These are phyloP conservation scores for Carduelis carduelis DNA, from an alignment of 2,797 vertebrate species.

Conservation along the genomic window DNA sequence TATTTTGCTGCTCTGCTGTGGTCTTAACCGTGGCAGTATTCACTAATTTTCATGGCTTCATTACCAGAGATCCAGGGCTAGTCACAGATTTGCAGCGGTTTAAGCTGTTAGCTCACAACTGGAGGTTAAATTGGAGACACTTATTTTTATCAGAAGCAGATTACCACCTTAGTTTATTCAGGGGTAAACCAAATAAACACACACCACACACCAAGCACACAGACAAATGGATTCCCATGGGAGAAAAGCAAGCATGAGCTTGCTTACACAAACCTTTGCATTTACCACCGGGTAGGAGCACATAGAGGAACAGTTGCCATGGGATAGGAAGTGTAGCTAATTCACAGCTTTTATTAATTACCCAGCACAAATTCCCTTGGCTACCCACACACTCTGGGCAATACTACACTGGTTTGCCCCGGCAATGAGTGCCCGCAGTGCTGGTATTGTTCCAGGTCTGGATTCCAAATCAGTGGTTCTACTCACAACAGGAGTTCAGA, in stretches of 20 bases:
- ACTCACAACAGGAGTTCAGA: neutral
- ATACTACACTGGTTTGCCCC: neutral
- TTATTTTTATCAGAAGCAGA: neutral
- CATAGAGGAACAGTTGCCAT: neutral
- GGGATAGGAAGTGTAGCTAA: neutral
- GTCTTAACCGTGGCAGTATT: neutral
- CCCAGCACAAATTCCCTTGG: neutral
- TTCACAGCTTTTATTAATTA: slow-evolving; percentile 10
- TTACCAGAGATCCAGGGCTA: neutral
- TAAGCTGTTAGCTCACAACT: neutral
- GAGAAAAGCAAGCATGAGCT: neutral
- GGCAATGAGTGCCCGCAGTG: fast-evolving
- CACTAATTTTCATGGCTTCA: neutral
- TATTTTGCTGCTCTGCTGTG: neutral
- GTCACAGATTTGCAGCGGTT: neutral
- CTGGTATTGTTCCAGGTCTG: neutral
- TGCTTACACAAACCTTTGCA: neutral
- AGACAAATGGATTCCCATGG: neutral
- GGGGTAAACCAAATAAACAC: neutral
- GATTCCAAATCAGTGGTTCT: neutral
- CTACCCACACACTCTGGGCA: neutral
- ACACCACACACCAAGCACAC: fast-evolving
- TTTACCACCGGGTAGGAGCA: neutral
- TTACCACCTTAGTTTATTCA: neutral
- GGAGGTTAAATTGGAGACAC: neutral